phyloP scores from a whole-genome alignment of 2,888 invertebrate genomes.

The Leptinotarsa haldemani region DNA sequence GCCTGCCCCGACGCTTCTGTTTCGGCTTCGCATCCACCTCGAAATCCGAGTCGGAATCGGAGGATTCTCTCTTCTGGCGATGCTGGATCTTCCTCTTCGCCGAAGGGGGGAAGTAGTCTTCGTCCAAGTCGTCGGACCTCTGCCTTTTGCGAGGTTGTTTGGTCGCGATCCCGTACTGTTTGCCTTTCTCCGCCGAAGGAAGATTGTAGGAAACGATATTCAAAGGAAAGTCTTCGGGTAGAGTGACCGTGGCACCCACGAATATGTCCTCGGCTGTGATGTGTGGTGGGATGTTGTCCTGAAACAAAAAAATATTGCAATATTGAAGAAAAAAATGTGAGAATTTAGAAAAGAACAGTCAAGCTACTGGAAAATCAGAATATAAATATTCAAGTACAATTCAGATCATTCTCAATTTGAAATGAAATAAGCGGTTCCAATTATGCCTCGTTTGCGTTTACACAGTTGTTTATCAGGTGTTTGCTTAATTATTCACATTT shows the following conservation, averaged over 20 bases:
- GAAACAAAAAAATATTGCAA: slow-evolving; percentile 35
- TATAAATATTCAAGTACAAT: too few relatives aligned
- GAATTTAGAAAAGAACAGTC: too few relatives aligned
- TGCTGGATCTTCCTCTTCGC: slow-evolving; percentile 40
- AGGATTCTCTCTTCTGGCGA: slow-evolving; percentile 36
- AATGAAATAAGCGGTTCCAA: too few relatives aligned
- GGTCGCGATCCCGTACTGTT: slow-evolving; percentile 34
- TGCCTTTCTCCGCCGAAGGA: neutral
- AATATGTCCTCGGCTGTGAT: slow-evolving; percentile 41
- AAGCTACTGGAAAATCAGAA: too few relatives aligned
- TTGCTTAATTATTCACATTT: too few relatives aligned
- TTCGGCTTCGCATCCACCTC: slow-evolving; percentile 39
- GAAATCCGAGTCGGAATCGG: slow-evolving; percentile 49
- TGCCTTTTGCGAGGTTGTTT: slow-evolving; percentile 45
- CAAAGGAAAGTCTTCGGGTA: neutral
- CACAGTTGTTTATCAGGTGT: too few relatives aligned
- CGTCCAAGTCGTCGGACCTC: slow-evolving; percentile 54
- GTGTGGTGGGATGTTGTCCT: slow-evolving; percentile 47
- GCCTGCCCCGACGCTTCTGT: slow-evolving; percentile 66
- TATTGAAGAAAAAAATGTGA: too few relatives aligned
- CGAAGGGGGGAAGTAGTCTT: slow-evolving; percentile 59
- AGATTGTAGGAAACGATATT: neutral
- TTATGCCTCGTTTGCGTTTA: too few relatives aligned
- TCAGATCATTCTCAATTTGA: too few relatives aligned
- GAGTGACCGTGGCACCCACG: slow-evolving; percentile 22